Evolutionary conservation across 1,140 invertebrate genomes (phyloP).

Genomic region (Aradophagus sp.): DNA sequence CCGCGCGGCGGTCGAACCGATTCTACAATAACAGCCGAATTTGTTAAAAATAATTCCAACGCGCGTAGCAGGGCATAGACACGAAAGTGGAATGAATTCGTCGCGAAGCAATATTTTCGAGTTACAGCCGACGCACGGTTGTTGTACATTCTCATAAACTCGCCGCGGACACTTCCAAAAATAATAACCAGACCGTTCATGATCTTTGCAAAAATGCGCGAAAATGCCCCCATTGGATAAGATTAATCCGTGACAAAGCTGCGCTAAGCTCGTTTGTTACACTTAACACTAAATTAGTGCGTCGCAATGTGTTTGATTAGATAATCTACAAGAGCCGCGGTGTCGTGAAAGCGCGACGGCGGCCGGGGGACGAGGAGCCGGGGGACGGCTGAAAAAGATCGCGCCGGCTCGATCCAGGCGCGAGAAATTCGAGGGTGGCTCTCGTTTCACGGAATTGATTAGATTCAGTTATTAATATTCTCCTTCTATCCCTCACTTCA

Average conservation of each 20-base stretch:
- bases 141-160: slow-evolving; percentile 1
- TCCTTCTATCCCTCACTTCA: slow-evolving; percentile 73
- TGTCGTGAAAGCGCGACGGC: slow-evolving; percentile 35
- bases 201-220: slow-evolving; percentile 14
- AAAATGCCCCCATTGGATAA: slow-evolving; percentile 41
- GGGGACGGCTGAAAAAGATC: no score
- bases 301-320: slow-evolving; percentile 71
- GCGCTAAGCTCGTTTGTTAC: slow-evolving; percentile 60
- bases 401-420: no score
- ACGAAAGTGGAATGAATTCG: no score
- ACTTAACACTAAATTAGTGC: slow-evolving; percentile 68
- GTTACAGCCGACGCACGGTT: no score
- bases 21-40: neutral
- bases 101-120: no score
- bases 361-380: no score
- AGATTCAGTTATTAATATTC: slow-evolving; percentile 75
- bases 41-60: no score
- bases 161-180: slow-evolving; percentile 13
- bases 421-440: slow-evolving; percentile 61
- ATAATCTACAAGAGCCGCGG: slow-evolving; percentile 59
- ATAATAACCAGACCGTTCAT: slow-evolving; percentile 6
- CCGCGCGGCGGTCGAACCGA: no score
- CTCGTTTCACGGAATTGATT: slow-evolving; percentile 73
- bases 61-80: no score
- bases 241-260: slow-evolving; percentile 51